Percentiles rank a stretch among this genome's conserved stretches.
phyloP scores from a whole-genome alignment of 30 jellyfish, hydroid and myxozoan species.

The Cassiopea andromeda region DNA sequence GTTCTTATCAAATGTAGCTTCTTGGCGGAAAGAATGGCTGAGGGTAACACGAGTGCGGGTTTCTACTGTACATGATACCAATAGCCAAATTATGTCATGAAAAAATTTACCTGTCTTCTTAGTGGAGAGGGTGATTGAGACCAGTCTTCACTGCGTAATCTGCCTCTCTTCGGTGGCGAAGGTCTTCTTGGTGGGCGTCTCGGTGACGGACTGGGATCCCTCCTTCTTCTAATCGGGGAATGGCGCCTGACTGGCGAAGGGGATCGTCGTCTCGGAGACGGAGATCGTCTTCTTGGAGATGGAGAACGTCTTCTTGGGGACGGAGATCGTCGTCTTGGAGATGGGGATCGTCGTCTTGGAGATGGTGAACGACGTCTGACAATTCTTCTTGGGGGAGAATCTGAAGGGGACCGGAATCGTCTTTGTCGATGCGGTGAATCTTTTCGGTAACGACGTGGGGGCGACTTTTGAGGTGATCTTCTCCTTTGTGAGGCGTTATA shows the following conservation, averaged over 20 bases:
- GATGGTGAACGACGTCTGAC: slow-evolving; percentile 52
- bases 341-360: slow-evolving; percentile 53
- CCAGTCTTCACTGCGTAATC: slow-evolving; percentile 76
- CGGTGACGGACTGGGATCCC: slow-evolving; percentile 72
- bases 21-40: too few species aligned
- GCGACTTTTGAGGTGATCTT: slow-evolving; percentile 62
- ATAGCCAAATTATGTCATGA: background rate
- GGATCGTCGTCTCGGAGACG: slow-evolving; percentile 55
- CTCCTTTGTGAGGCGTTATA: slow-evolving; percentile 38
- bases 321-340: slow-evolving; percentile 58
- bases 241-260: slow-evolving; percentile 66
- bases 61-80: too few species aligned
- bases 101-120: slow-evolving; percentile 17
- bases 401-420: slow-evolving; percentile 68
- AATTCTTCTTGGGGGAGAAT: slow-evolving; percentile 61
- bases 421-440: slow-evolving; percentile 69
- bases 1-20: too few species aligned
- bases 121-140: slow-evolving; percentile 72
- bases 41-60: too few species aligned
- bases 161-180: slow-evolving; percentile 64
- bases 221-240: slow-evolving; percentile 61
- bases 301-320: slow-evolving; percentile 65
- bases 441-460: slow-evolving; percentile 75
- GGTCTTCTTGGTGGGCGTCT: slow-evolving; percentile 63
- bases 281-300: slow-evolving; percentile 62